Evolutionary conservation across 1,140 invertebrate genomes (phyloP).

Genomic region (Scaptodrosophila lebanonensis): DNA sequence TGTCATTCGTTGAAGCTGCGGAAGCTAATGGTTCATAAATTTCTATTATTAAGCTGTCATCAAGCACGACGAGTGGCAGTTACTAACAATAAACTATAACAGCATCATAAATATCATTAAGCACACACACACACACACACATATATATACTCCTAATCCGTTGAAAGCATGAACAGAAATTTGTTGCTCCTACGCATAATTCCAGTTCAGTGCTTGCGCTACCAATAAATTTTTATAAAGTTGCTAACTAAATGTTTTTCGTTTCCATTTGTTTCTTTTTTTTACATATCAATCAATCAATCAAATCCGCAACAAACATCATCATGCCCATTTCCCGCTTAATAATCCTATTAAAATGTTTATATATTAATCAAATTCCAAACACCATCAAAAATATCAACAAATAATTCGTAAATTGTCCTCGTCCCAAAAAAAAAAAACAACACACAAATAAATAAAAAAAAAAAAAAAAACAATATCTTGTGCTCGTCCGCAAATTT

Average conservation of each 20-base stretch:
- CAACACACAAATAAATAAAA: constrained; percentile 21
- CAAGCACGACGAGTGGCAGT: too few relatives aligned
- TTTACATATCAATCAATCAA: constrained; percentile 64
- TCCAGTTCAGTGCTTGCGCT: too few relatives aligned
- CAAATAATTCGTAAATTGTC: constrained; percentile 55
- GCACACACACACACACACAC: too few relatives aligned
- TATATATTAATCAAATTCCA: constrained; percentile 31
- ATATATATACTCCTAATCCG: too few relatives aligned
- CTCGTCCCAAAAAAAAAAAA: constrained; percentile 62
- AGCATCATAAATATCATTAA: too few relatives aligned
- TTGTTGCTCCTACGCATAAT: too few relatives aligned
- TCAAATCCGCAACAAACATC: constrained; percentile 46
- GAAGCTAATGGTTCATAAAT: too few relatives aligned
- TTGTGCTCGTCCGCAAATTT: constrained; percentile 63
- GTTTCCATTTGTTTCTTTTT: constrained; percentile 76
- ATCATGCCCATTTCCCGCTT: constrained; percentile 77
- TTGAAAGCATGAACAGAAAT: too few relatives aligned
- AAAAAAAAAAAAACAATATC: constrained; percentile 28
- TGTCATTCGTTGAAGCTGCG: too few relatives aligned
- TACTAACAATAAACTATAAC: too few relatives aligned
- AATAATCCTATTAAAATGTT: constrained; percentile 60
- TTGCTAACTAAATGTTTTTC: constrained; percentile 77
- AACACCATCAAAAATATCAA: constrained; percentile 40
- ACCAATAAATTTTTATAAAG: constrained; percentile 51
- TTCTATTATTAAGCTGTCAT: too few relatives aligned